phyloP scores from a whole-genome alignment of 37 sponge, comb jelly and placozoan species.

The Bolinopsis microptera region DNA sequence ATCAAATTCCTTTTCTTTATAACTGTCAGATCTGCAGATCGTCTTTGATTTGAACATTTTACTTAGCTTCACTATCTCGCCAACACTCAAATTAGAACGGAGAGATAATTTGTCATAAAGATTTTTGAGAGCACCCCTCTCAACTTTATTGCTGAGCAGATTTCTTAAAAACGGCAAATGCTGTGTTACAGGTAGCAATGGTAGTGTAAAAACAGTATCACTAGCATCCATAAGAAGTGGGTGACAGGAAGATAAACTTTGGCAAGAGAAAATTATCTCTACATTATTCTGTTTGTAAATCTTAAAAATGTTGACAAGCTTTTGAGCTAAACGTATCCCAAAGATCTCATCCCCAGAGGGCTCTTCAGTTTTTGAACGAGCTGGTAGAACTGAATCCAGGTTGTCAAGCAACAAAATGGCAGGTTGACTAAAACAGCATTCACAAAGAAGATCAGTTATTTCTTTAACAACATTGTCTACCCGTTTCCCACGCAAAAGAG shows the following conservation, averaged over 20 bases:
- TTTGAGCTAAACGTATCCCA: conserved; percentile 9
- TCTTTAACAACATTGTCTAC: conserved; percentile 40
- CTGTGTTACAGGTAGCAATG: background rate
- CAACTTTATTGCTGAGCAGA: background rate
- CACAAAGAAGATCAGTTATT: background rate
- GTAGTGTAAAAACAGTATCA: background rate
- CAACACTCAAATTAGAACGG: conserved; percentile 1
- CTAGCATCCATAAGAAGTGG: background rate
- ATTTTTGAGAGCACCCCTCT: too few relatives aligned
- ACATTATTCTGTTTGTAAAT: background rate
- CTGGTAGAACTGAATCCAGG: conserved; percentile 34
- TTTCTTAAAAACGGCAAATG: background rate
- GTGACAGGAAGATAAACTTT: background rate
- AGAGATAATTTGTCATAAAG: background rate
- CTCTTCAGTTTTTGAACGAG: conserved; percentile 29
- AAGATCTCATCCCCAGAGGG: conserved; percentile 41
- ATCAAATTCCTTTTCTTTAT: background rate
- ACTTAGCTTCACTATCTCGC: conserved; percentile 26
- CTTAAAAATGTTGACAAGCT: background rate
- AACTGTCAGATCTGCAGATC: background rate
- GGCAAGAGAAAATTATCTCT: background rate
- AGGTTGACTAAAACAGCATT: conserved; percentile 6
- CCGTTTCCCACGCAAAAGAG: conserved; percentile 27
- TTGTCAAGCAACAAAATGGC: conserved; percentile 17
- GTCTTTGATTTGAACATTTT: background rate